Conservation (phyloP, 2,797 vertebrate species). For the Diglossa cyanea region DNA sequence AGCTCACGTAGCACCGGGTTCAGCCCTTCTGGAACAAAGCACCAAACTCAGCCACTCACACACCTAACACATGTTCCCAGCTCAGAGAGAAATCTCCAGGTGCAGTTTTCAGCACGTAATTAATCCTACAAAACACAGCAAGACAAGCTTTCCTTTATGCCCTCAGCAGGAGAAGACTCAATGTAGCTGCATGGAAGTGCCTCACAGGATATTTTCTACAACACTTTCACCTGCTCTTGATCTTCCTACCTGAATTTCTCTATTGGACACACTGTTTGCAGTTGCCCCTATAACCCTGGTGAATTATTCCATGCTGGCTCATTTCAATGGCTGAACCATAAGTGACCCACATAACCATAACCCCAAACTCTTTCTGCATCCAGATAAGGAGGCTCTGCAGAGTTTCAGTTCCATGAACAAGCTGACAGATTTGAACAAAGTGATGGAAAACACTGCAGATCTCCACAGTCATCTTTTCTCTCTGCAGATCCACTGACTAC, state of each 20-base stretch:
- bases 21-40: not conserved
- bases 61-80: not conserved
- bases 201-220: not conserved
- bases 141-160: not conserved
- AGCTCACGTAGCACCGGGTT: accelerated
- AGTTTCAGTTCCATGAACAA: not conserved
- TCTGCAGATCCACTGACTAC: not conserved
- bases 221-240: not conserved
- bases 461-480: not conserved
- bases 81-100: not conserved
- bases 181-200: accelerated
- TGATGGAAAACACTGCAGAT: not conserved
- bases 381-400: not conserved
- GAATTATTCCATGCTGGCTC: not conserved
- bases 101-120: not conserved
- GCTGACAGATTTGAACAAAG: not conserved
- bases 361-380: not conserved
- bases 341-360: accelerated
- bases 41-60: not conserved
- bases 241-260: not conserved
- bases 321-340: not conserved
- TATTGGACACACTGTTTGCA: not conserved
- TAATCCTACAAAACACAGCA: not conserved
- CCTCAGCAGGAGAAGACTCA: not conserved
- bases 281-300: not conserved